Evolutionary conservation across 2,888 invertebrate genomes (phyloP).

Genomic region (Cecidostiba fungosa): DNA sequence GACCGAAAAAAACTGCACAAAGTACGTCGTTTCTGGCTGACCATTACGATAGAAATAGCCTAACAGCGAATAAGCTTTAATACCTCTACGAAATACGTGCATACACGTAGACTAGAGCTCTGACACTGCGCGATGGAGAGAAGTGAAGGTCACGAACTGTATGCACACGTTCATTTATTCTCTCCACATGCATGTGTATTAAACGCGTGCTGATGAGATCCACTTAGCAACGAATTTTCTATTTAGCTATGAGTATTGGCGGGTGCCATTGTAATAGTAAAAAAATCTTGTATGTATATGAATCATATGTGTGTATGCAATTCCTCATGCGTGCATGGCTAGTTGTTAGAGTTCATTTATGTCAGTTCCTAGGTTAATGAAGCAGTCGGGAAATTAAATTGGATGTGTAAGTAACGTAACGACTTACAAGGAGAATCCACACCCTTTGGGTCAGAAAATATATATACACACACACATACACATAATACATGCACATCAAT

Average conservation of each 20-base stretch:
- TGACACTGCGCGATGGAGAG: not conserved
- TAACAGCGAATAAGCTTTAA: not conserved
- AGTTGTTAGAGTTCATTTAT: no score
- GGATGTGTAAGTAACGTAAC: not conserved
- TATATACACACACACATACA: no score
- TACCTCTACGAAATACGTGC: not conserved
- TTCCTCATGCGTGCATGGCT: no score
- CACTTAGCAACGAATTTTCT: not conserved
- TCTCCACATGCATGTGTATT: not conserved
- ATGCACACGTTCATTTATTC: not conserved
- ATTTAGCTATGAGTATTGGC: not conserved
- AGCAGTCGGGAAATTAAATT: not conserved
- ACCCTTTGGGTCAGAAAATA: no score
- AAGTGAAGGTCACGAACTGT: not conserved
- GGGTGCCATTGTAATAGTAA: not conserved
- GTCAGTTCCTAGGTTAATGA: not conserved
- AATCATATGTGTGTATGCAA: no score
- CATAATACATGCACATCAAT: no score
- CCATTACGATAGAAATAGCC: not conserved
- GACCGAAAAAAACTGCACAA: no score
- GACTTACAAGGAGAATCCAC: no score
- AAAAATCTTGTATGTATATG: no score
- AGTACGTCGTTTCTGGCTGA: not conserved
- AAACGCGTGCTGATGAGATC: not conserved
- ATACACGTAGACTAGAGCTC: not conserved